Conservation (phyloP, 2,113 vertebrate genomes). For the Pomatorhinus ruficollis region DNA sequence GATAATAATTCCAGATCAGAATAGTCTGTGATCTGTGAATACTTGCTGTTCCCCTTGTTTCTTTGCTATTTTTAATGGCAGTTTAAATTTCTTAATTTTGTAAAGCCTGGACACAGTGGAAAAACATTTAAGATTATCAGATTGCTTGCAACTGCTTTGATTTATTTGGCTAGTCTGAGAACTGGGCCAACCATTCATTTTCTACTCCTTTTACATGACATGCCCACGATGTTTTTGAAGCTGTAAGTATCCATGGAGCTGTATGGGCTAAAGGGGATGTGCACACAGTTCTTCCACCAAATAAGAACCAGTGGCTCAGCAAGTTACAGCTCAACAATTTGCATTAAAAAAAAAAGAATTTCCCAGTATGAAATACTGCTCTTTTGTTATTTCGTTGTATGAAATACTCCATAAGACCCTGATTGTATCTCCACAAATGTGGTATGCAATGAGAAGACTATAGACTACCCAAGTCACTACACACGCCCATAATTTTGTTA, state of each 20-base stretch:
- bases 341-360: neutral
- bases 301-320: neutral
- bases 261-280: neutral
- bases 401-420: neutral
- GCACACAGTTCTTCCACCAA: neutral
- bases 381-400: neutral
- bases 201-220: neutral
- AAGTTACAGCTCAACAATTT: neutral
- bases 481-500: neutral
- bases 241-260: neutral
- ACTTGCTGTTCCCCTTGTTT: neutral
- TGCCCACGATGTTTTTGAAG: neutral
- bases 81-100: neutral
- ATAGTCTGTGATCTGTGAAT: neutral
- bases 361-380: neutral
- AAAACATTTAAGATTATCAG: neutral
- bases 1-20: neutral
- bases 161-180: neutral
- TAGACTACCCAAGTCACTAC: neutral
- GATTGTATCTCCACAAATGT: neutral
- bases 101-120: neutral
- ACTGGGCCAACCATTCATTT: neutral
- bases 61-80: neutral
- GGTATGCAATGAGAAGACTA: neutral
- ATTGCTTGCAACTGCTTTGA: neutral